Evolutionary conservation across 2,888 invertebrate genomes (phyloP), one percentile per base, ranked within the genome.

Genomic region (Agrotis ipsilon): DNA sequence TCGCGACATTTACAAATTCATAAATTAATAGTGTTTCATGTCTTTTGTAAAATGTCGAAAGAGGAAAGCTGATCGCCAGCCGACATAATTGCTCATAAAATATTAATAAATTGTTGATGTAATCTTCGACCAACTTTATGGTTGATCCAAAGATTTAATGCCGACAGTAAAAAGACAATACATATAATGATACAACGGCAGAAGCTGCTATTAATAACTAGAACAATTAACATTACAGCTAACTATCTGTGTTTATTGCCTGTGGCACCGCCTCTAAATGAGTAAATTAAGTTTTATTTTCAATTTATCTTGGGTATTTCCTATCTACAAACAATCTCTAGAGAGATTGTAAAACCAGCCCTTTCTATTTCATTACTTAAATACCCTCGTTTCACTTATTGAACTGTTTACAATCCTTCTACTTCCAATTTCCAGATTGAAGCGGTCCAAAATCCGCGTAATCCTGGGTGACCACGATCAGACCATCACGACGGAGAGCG

Each of bases 401-500:
- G 14, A 55, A n/a, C 14, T 18, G n/a, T 27, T n/a, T 51, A 59
- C 6, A 11, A 60, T 7, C 18, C 6, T 27, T 49, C 21, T 46
- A 19, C 1, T 24, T 9, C n/a, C 5, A 43, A 48, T 19, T 88
- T 96, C 9, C 93, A 98, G 98, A 84, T 91, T 98, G 51, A 97
- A 98, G 87, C 96, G 98, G 52, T 98, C 98, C 0, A 98, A 98
- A 92, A 98, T 98, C 81, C 97, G 98, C 48, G 97, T 98, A 4
- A 97, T 98, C 78, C 97, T 98, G 51, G 98, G 98, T 1, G 98
- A 98, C 92, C 98, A 98, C 88, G 98, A 98, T 90, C 98, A 98
- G 92, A 97, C 97, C 63, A 96, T 98, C 39, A 98, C 98, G 0
- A 97, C 97, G 0, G 98, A 98, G 89, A 97, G 98, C 13, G 97